Base-by-base conservation (phyloP, 2,888 invertebrate genomes). In the Cartodere bifasciata region DNA sequence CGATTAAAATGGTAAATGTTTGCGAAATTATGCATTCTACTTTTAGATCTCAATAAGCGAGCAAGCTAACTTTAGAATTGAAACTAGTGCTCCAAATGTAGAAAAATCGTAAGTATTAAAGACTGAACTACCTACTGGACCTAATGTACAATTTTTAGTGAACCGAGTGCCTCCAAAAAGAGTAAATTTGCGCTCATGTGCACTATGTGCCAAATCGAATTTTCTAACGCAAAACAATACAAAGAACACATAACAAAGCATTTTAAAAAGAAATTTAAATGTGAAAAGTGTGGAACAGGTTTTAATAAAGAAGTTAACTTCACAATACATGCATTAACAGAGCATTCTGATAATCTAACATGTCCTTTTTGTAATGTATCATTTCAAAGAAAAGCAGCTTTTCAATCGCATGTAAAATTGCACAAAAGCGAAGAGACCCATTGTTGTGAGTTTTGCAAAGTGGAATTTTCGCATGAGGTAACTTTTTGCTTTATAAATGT, bases 381-480 rank as follows among this genome's bases (percentile, higher is more conserved):
- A 28, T 57, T 57, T 41, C 52, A 56, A 38, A 46, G 60, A 34
- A 39, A 48, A 23, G 60, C 60, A 9, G 55, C 58, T 44, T 49
- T 60, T 29, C 58, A 54, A 35, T 50, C 58, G 2, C 61, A 61
- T 49, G 43, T 60, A 32, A 42, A 53, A 33, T 25, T 55, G 16
- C 61, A 61, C 43, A 53, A 58, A 47, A 50, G 55, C 17, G 58
- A 59, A 23, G 60, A 60, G 39, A 42, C 50, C n/a, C 50, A 51
- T 40, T 40, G 42, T 13, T 61, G 60, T 41, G 46, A 49, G 9
- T 52, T 55, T 29, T 60, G 60, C 39, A 37, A 45, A 28, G 49
- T 48, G 6, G 56, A 56, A 39, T 59, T 55, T 42, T 53, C 56
- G 14, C 53, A 48, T 42, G 55, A 56, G 39, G 59, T 56, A 45